Base-by-base conservation (phyloP, 37 sponge, comb jelly and placozoan genomes). In the Spongilla lacustris region DNA sequence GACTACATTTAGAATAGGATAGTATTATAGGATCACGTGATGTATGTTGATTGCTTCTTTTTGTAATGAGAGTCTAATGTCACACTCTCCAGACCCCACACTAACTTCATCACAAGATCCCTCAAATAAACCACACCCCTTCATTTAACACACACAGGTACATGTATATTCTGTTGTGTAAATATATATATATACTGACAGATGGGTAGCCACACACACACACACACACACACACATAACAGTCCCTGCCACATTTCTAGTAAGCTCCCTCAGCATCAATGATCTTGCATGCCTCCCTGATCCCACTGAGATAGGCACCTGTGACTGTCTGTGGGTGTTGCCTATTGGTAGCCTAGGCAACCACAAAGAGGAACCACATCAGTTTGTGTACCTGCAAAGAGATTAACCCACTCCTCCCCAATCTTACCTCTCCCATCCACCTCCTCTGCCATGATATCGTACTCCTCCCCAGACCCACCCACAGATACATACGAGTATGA, bases 291-390 rank as follows among this genome's bases (percentile, higher is more conserved):
- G 97, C 94, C 74, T 96, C 94, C 29, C 97, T 83, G 21, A 96
- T 48, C 41, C 97, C 97, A 84, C 94, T 94, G 24, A 96, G 79
- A 74, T 94, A 96, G 36, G 97, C 97, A 22, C 97, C 97, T 26
- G 97, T 90, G 26, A 96, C 97, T 32, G 94, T 96, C 78, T 96
- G 97, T 11, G 97, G 97, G 85, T 92, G 87, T 50, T 85, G 88
- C 21, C 90, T 66, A 83, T 96, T 93, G 66, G 97, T 96, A 19
- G 94, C 97, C 90, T 94, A 74, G n/a, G 24, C 29, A 33, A 70
- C 71, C n/a, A 2, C 23, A 74, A 0, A 25, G 68, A 80, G 1
- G 34, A 0, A 72, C 71, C n/a, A n/a, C n/a, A 74, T 14, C 58
- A 58, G 19, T 58, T 17, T 17, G 58, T 17, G 1, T 14, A 26